Base-by-base conservation (phyloP, 2,113 vertebrate species). In the Corvus hawaiiensis region DNA sequence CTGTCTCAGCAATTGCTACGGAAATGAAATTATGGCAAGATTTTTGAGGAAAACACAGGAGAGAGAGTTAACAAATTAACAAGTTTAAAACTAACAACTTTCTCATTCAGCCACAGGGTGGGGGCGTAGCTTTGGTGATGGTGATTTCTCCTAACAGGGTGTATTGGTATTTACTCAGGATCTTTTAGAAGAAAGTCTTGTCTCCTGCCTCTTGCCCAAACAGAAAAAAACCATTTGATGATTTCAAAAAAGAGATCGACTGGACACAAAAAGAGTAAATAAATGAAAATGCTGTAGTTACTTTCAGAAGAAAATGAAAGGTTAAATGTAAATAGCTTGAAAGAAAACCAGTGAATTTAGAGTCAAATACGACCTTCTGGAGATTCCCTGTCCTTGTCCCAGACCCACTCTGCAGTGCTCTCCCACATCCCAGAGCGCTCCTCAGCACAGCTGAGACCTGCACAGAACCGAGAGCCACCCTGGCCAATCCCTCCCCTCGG, bases 81-180 rank as follows among this genome's bases (percentile, higher is more conserved):
- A 82, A 17, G 56, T 87, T 83, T 23, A 23, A 55, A 89, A 48
- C 52, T 6, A 80, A 39, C 62, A 90, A 35, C 75, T 95, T 90
- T 95, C 71, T 89, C 37, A 58, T 72, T 86, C 88, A 84, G 91
- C 81, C 96, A 96, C 90, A 91, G 77, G 96, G 89, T 83, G 93
- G 94, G 95, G 89, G 92, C 69, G 11, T 76, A 90, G 84, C 93
- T 93, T 93, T 75, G 81, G 48, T 32, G 79, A 90, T 85, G 84
- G 44, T 15, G 56, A 79, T 92, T 71, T 84, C 77, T 81, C 63
- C 28, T 39, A 26, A 22, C 27, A 17, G 39, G 8, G 4, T 33
- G 35, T 13, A 54, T 62, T 80, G 62, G 71, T 49, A 73, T 58
- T 89, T 73, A 77, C 82, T 66, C 49, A 8, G 39, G n/a, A 41